Evolutionary conservation across 2,888 invertebrate species (phyloP).

Genomic region (Corythucha ciliata): DNA sequence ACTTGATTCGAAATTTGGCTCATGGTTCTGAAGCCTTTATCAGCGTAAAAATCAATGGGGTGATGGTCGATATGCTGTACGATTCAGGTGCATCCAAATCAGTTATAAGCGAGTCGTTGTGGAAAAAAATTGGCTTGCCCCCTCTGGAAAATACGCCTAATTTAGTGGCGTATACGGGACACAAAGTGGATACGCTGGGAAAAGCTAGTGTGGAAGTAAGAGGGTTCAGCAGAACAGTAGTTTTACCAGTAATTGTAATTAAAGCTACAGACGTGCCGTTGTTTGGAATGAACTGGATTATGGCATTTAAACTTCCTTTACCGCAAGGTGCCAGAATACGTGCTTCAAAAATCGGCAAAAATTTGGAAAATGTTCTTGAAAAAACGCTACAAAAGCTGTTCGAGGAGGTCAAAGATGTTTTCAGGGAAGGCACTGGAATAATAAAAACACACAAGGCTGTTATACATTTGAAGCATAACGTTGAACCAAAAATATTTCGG

Average conservation of each 20-base stretch:
- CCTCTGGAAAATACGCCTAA: background rate
- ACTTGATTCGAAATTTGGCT: no score
- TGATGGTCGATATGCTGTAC: no score
- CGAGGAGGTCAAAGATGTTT: background rate
- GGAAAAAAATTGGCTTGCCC: background rate
- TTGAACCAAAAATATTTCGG: background rate
- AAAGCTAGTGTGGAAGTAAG: background rate
- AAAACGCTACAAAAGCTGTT: no score
- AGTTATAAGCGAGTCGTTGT: background rate
- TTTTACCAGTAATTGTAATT: no score
- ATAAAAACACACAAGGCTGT: background rate
- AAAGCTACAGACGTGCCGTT: background rate
- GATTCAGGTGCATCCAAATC: no score
- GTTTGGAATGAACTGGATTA: conserved; percentile 6
- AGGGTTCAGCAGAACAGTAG: no score
- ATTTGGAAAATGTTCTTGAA: no score
- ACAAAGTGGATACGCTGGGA: conserved; percentile 1
- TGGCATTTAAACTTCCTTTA: background rate
- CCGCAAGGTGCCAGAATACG: no score
- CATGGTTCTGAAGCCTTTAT: no score
- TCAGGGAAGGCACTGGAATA: no score
- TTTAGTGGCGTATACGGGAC: background rate
- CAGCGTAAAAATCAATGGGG: no score
- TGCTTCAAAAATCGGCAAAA: no score
- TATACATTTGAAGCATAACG: background rate